A percentile compares a stretch with the other conserved stretches of the same genome.
phyloP scores from a whole-genome alignment of 2,888 invertebrate genomes.

The Allophyes oxyacanthae region DNA sequence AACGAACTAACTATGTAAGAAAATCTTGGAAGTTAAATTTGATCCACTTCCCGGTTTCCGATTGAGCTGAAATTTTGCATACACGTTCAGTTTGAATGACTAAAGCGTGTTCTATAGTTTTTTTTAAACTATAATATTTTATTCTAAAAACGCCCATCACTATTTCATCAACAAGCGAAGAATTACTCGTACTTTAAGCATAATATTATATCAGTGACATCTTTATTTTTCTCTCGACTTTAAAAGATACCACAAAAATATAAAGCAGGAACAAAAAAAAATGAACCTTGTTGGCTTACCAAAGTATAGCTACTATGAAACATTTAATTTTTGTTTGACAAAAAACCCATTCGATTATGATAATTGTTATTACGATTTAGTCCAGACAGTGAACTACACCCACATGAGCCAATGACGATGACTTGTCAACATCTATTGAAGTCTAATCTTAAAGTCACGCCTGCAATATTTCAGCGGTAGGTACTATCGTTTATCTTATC shows the following conservation, averaged over 20 bases:
- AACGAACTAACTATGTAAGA: too few relatives aligned
- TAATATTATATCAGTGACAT: too few relatives aligned
- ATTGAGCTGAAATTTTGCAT: too few relatives aligned
- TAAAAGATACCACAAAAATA: constrained; percentile 1
- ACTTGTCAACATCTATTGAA: constrained; percentile 56
- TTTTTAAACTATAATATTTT: too few relatives aligned
- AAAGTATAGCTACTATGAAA: constrained; percentile 14
- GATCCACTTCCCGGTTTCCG: too few relatives aligned
- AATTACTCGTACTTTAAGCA: too few relatives aligned
- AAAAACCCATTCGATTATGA: constrained; percentile 35
- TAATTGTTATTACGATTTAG: constrained; percentile 40
- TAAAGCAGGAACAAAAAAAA: constrained; percentile 6
- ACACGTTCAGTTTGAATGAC: too few relatives aligned
- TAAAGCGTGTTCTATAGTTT: too few relatives aligned
- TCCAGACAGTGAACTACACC: constrained; percentile 45
- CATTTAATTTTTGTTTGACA: constrained; percentile 10
- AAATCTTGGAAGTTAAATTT: too few relatives aligned
- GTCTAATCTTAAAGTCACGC: constrained; percentile 68
- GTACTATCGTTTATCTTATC: constrained; percentile 48
- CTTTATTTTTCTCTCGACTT: too few relatives aligned
- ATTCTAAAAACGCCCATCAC: too few relatives aligned
- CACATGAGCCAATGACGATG: constrained; percentile 36
- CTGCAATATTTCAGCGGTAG: constrained; percentile 66
- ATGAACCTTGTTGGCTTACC: constrained; percentile 3
- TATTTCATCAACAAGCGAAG: too few relatives aligned